A percentile compares a stretch with the other conserved stretches of the same genome.
Conservation (phyloP, 2,113 vertebrate species). For the Cebidichthys violaceus region DNA sequence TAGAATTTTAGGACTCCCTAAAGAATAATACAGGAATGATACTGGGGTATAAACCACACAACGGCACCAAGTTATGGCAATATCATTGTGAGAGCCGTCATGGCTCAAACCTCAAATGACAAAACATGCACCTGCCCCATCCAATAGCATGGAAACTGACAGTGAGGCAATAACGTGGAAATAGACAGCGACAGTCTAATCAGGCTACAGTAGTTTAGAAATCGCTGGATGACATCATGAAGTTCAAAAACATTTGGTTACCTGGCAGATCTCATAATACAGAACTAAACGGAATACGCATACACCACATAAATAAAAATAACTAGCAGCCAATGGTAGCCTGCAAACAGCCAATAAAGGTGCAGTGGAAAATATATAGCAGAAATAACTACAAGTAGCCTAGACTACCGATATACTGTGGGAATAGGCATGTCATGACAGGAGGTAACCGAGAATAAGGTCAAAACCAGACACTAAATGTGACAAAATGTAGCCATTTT, state of each 20-base stretch:
- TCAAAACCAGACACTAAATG: conserved; percentile 46
- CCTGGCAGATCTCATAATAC: conserved; percentile 8
- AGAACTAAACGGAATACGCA: background rate
- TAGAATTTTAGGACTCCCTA: background rate
- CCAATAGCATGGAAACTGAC: conserved; percentile 8
- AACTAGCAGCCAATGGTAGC: conserved; percentile 12
- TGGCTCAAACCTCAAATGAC: conserved; percentile 30
- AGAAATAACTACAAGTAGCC: conserved; percentile 14
- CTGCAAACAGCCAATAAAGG: background rate
- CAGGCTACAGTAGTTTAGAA: conserved; percentile 31
- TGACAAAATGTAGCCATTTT: conserved; percentile 22
- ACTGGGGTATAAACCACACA: background rate
- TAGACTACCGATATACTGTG: background rate
- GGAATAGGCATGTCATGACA: background rate
- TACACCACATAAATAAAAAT: conserved; percentile 4
- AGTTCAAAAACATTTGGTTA: conserved; percentile 34
- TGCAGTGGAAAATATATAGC: conserved; percentile 4
- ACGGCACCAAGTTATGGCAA: background rate
- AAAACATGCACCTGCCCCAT: conserved; percentile 49
- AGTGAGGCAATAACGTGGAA: conserved; percentile 5
- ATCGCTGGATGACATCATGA: conserved; percentile 49
- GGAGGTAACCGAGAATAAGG: conserved; percentile 50
- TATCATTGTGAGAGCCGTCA: background rate
- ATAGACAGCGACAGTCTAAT: background rate
- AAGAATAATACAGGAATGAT: background rate